Base-by-base conservation (phyloP, 2,797 vertebrate genomes). In the Intellagama lesueurii region DNA sequence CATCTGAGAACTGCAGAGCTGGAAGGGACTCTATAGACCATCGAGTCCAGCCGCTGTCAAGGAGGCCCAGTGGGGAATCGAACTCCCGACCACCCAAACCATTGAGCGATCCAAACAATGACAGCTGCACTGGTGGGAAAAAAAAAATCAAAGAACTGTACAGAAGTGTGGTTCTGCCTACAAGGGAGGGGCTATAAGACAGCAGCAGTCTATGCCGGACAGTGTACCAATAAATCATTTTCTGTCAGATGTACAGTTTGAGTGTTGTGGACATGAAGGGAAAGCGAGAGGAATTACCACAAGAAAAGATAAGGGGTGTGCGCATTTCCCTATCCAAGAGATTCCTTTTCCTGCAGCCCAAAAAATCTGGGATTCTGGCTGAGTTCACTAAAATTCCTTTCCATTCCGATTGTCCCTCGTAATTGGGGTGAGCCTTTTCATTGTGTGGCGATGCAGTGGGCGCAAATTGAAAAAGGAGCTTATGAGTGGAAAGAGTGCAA, bases 401-500 rank as follows among this genome's bases (percentile, higher is more conserved):
- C 94, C 92, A 78, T 87, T 95, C 68, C 91, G 47, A 93, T 95
- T 95, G 93, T 94, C 47, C 64, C 79, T 85, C 87, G 94, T 95
- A 95, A 96, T 96, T 95, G 94, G 94, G 93, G 93, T 95, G 93
- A 94, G 92, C 19, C 32, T 82, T 89, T 91, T 91, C 93, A 79
- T 93, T 88, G 85, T 85, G 84, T 73, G 92, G 92, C 91, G 94
- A 86, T 70, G 82, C 88, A 44, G 82, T 56, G 81, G 89, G 93
- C 92, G 88, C 87, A 91, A 92, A 94, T 91, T 95, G 84, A 95
- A 95, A 40, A 95, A 88, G 94, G 93, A 94, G 89, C 90, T 91
- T 88, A 91, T 89, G 86, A 94, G 91, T 60, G 49, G 0, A 90
- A 44, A 88, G 88, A 91, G 89, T 84, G 72, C 92, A 90, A 94